Conservation (phyloP, 2,113 vertebrate species). For the Recurvirostra avosetta region DNA sequence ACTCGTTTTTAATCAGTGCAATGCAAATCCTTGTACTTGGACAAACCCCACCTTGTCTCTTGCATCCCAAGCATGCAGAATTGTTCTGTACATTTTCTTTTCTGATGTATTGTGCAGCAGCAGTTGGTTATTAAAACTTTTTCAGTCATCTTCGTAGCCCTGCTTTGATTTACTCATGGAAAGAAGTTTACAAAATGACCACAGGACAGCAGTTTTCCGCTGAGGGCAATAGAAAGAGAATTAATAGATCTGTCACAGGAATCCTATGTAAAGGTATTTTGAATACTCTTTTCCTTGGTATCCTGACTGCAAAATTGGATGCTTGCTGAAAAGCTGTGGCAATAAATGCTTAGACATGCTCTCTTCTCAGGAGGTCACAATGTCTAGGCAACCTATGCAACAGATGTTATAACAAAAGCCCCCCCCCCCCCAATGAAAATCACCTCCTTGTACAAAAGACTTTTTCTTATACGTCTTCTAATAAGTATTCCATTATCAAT, state of each 20-base stretch:
- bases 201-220: not conserved
- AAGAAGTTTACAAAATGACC: not conserved
- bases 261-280: not conserved
- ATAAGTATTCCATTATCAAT: not conserved
- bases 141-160: not conserved
- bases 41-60: not conserved
- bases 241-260: conserved; percentile 6
- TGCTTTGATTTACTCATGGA: not conserved
- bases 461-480: not conserved
- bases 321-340: not conserved
- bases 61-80: not conserved
- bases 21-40: not conserved
- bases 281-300: not conserved
- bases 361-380: not conserved
- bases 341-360: not conserved
- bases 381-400: not conserved
- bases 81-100: not conserved
- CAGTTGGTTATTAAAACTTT: not conserved
- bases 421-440: too few species aligned
- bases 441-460: not conserved
- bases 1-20: not conserved
- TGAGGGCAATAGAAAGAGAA: not conserved
- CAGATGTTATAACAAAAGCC: not conserved
- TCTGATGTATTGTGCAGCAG: not conserved
- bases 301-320: not conserved